Evolutionary conservation across 2,797 vertebrate genomes (phyloP), one percentile per base, ranked within the genome.

Genomic region (Danio kyathit): DNA sequence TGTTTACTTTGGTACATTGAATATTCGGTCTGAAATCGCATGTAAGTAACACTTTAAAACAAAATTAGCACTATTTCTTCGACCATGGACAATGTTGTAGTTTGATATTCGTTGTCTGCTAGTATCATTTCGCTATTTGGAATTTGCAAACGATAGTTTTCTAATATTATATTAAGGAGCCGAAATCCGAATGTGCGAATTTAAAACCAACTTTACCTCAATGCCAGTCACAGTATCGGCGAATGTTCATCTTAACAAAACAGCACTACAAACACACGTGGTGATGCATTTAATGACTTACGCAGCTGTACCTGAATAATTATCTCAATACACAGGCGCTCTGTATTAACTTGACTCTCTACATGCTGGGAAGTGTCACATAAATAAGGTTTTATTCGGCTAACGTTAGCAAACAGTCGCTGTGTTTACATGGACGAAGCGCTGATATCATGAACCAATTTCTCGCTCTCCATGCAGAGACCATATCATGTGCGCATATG

Each of bases 321-420:
- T 46, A 46, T 64, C 16, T 6, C 14, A 46, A 29, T 44, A 19
- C 3, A 71, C 21, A 41, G 0, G 19, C 21, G 21, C 21, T 40
- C 17, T 38, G 41, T 48, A n/a, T 40, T 19, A 4, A 40, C 10
- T n/a, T 14, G 16, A 40, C 7, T 16, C 38, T 65, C 14, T 6
- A 21, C 4, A 5, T 65, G 5, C 4, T 46, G n/a, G 6, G 46
- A 48, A 66, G 12, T 7, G 43, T 46, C 38, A n/a, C 48, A 46
- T 21, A 44, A 49, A 59, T 16, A 14, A 14, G 12, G 59, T 74
- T 56, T 29, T 74, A 48, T 74, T 71, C 13, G 49, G 57, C 66
- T 72, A 76, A 54, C 57, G 56, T 46, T 76, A 82, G 73, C 57
- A 48, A 74, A 74, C 71, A 59, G 21, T 17, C 71, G 12, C 19